Evolutionary conservation across 2,797 vertebrate species (phyloP), one percentile per base, ranked within the genome.

Genomic region (Catamblyrhynchus diadema): DNA sequence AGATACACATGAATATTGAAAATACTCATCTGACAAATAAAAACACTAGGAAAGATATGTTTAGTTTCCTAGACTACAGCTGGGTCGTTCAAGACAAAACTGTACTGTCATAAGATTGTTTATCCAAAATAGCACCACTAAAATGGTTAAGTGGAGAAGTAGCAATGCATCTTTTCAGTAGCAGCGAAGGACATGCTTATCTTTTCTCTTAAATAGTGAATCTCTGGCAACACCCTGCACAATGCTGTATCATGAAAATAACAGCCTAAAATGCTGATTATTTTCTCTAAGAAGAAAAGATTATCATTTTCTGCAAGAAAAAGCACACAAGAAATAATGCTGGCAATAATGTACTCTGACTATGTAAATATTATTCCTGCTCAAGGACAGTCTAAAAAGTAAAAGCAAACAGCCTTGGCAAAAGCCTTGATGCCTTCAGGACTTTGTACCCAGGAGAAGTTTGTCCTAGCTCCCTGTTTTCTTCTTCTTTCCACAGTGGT

Each of bases 61-160:
- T 95, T 95, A 94, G 88, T 97, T 96, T 97, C 95, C 94, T 96
- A 93, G 94, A 90, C 90, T 96, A 96, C 90, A 96, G 90, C 90
- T 95, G 88, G 94, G 65, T 95, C 5, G 1, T 77, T 94, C 71
- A 96, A 94, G 90, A 90, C 88, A 84, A 94, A 94, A 93, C 81
- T 53, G 53, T 96, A 41, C 84, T 84, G 85, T 80, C 87, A 81
- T 81, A 75, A 84, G 86, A 80, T 77, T 81, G 61, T 94, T 96
- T 94, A 93, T 91, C 71, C 62, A 71, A 96, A 96, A 80, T 71
- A 93, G 54, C 80, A 81, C 57, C 39, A 35, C 81, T 64, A 73
- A 91, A 94, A 86, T 64, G 54, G 56, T 89, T 92, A 86, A 61
- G 66, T 57, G 67, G 50, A 92, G 41, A 79, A 88, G 72, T 37